phyloP scores from a whole-genome alignment of 2,113 vertebrate genomes.

The Megaptera novaeangliae region DNA sequence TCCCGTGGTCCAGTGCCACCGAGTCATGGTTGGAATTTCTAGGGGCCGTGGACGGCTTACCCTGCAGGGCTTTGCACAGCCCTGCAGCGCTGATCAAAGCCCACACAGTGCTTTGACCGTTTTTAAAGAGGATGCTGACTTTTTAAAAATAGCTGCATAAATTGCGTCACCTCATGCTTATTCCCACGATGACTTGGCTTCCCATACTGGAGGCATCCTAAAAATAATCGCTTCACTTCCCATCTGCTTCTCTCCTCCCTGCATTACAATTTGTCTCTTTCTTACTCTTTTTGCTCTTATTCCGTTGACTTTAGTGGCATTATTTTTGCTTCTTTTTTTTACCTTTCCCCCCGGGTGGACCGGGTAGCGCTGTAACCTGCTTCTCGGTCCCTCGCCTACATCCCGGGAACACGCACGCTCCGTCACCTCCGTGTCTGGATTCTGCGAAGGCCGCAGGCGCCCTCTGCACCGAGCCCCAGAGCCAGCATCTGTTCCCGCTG shows the following conservation, averaged over 20 bases:
- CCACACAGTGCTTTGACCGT: rapidly evolving
- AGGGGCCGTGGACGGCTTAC: rapidly evolving
- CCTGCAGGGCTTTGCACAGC: rapidly evolving
- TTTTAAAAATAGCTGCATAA: neutral
- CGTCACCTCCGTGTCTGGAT: rapidly evolving
- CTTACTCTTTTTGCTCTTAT: neutral
- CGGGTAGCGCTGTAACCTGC: neutral
- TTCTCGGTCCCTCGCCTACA: rapidly evolving
- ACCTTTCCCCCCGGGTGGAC: too few species aligned
- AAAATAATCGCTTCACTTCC: too few species aligned
- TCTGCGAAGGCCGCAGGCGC: neutral
- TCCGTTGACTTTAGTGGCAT: neutral
- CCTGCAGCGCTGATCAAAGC: neutral
- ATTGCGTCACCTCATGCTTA: neutral
- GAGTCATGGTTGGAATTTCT: rapidly evolving
- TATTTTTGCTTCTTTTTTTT: too few species aligned
- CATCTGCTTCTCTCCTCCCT: too few species aligned
- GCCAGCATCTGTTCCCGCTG: rapidly evolving
- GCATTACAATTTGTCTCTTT: rapidly evolving
- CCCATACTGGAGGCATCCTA: neutral
- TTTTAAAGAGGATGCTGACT: neutral
- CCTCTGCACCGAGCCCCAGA: too few species aligned
- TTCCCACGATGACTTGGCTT: neutral
- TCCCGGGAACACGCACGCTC: rapidly evolving
- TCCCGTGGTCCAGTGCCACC: too few species aligned